Evolutionary conservation across 2,797 vertebrate genomes (phyloP).

Genomic region (Ctenopoma kingsleyae): DNA sequence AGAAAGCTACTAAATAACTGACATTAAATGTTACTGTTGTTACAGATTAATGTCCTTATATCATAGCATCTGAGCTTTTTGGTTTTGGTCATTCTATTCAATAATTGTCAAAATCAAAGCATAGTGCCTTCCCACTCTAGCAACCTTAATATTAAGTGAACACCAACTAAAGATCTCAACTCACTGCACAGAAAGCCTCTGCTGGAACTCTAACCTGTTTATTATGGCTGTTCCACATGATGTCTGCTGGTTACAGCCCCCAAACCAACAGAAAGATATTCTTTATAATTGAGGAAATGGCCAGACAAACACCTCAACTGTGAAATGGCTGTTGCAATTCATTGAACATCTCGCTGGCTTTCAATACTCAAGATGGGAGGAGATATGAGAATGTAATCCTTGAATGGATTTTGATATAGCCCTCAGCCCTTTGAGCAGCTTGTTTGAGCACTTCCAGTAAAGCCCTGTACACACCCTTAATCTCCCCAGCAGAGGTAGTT

Average conservation of each 20-base stretch:
- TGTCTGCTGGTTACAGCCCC: constrained; percentile 61
- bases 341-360: constrained; percentile 77
- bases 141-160: constrained; percentile 41
- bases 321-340: constrained; percentile 82
- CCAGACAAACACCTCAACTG: constrained; percentile 77
- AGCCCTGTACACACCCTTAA: constrained; percentile 81
- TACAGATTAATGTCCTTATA: constrained; percentile 40
- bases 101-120: constrained; percentile 68
- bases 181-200: constrained; percentile 24
- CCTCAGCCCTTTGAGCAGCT: constrained; percentile 77
- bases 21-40: constrained; percentile 45
- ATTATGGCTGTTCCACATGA: constrained; percentile 59
- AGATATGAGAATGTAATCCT: constrained; percentile 83
- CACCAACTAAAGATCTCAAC: constrained; percentile 23
- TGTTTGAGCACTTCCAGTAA: constrained; percentile 84
- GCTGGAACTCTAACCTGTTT: constrained; percentile 56
- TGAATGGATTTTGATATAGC: constrained; percentile 75
- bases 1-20: constrained; percentile 46
- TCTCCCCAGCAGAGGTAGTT: constrained; percentile 81
- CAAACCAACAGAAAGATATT: constrained; percentile 61
- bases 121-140: constrained; percentile 35
- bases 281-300: constrained; percentile 71
- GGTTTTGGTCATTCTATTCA: constrained; percentile 68
- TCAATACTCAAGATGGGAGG: constrained; percentile 76
- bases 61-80: constrained; percentile 50